A percentile compares a stretch with the other conserved stretches of the same genome.
Evolutionary conservation across 1,140 invertebrate species (phyloP).

Genomic region (Wasmannia auropunctata): DNA sequence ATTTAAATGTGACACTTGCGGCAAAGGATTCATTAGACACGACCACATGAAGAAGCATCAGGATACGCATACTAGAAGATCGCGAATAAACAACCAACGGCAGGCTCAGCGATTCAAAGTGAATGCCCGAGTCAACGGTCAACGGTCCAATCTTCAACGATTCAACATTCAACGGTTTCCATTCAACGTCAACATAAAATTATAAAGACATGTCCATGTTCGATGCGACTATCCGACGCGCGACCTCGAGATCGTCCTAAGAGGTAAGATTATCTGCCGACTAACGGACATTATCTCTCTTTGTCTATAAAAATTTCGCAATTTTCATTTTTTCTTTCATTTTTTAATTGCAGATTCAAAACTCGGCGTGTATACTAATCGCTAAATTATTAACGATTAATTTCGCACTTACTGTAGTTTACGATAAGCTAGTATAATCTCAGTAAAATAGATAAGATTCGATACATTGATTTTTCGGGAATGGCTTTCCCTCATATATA

Average conservation of each 20-base stretch:
- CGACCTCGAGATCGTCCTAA: neutral
- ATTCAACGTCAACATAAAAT: neutral
- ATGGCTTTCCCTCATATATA: neutral
- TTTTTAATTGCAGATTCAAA: neutral
- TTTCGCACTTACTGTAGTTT: neutral
- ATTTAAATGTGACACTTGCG: slow-evolving; percentile 92
- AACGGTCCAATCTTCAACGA: neutral
- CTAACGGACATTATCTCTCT: neutral
- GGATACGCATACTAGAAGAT: slow-evolving; percentile 91
- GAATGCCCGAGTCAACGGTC: too few relatives aligned
- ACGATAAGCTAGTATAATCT: neutral
- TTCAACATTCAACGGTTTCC: neutral
- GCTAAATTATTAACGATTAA: neutral
- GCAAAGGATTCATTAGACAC: slow-evolving; percentile 96
- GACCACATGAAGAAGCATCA: slow-evolving; percentile 98
- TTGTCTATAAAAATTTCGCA: neutral
- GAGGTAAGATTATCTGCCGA: neutral
- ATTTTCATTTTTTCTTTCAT: neutral
- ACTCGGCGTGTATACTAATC: neutral
- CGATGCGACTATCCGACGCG: neutral
- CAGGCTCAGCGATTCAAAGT: neutral
- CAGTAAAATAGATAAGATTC: neutral
- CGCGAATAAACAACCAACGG: slow-evolving; percentile 46
- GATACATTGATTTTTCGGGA: neutral
- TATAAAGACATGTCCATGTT: neutral